Conservation (phyloP, 2,113 vertebrate genomes). For the Proteles cristata region DNA sequence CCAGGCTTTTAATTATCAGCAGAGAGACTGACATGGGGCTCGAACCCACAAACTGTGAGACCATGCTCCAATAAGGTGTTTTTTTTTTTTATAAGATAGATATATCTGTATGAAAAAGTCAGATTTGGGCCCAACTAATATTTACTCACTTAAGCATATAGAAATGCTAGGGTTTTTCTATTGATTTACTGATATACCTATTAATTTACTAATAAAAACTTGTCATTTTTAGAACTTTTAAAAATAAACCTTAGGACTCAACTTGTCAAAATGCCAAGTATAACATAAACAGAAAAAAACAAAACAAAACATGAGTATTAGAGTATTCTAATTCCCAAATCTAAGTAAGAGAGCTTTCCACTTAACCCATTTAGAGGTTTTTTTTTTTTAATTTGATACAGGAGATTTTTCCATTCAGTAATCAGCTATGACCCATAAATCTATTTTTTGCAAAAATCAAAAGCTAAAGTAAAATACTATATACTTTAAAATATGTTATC, state of each 20-base stretch:
- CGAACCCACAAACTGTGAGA: too few species aligned
- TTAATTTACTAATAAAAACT: not conserved
- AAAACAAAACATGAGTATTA: not conserved
- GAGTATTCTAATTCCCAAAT: not conserved
- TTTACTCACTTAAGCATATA: not conserved
- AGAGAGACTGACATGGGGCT: too few species aligned
- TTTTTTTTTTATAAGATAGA: not conserved
- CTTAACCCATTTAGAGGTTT: not conserved
- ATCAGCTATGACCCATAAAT: not conserved
- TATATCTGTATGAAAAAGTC: not conserved
- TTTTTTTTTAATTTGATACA: not conserved
- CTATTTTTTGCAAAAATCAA: conserved; percentile 1
- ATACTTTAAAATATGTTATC: not conserved
- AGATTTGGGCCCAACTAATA: not conserved
- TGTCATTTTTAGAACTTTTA: not conserved
- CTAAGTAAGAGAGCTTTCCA: not conserved
- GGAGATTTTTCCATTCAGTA: not conserved
- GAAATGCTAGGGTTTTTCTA: not conserved
- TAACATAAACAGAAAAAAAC: not conserved
- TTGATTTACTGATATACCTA: not conserved
- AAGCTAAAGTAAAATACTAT: not conserved
- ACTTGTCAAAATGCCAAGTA: not conserved
- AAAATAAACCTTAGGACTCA: not conserved
- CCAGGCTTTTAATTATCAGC: too few species aligned
- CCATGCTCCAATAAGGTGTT: too few species aligned